Base-by-base conservation (phyloP, 2,113 vertebrate genomes). In the Myotis brandtii region DNA sequence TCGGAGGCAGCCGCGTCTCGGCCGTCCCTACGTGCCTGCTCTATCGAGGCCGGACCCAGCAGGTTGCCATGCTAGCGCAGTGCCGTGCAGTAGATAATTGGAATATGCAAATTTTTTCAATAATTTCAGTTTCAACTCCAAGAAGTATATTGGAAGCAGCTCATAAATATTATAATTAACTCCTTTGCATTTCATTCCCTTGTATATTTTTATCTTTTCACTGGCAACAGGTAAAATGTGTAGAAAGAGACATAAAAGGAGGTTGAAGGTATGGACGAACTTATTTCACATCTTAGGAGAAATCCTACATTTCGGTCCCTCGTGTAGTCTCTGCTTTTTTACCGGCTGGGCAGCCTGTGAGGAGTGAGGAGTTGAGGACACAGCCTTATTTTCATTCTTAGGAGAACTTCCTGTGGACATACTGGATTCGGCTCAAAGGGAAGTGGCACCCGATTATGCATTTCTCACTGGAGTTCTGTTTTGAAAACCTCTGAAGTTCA, bases 131-230 rank as follows among this genome's bases (percentile, higher is more conserved):
- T 76, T 75, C 67, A 52, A 40, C 76, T 27, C 82, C 64, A 86
- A 86, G 93, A 85, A 81, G 30, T 75, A 25, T 81, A 11, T 66
- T 92, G 81, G 67, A 79, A 93, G 27, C 48, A 69, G 67, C 73
- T 96, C 85, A 95, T 97, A 85, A 87, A 93, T 97, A 97, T 95
- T 88, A 79, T 95, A 79, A 95, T 95, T 95, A 95, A 84, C 70
- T 54, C 18, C 52, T 77, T 96, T 86, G n/a, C 37, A 14, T 93
- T 84, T 93, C 64, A 1, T 64, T 90, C 50, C 43, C 54, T 9
- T 34, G 6, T 70, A 25, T 40, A n/a, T 77, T 76, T 84, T 72
- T 93, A 77, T 67, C 96, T 96, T 80, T 86, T 37, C 81, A 12
- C 70, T 75, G 73, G 92, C 77, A 72, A 86, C 50, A 37, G 85